Conservation (phyloP, 2,797 vertebrate genomes). For the Atherinosoma microstoma region DNA sequence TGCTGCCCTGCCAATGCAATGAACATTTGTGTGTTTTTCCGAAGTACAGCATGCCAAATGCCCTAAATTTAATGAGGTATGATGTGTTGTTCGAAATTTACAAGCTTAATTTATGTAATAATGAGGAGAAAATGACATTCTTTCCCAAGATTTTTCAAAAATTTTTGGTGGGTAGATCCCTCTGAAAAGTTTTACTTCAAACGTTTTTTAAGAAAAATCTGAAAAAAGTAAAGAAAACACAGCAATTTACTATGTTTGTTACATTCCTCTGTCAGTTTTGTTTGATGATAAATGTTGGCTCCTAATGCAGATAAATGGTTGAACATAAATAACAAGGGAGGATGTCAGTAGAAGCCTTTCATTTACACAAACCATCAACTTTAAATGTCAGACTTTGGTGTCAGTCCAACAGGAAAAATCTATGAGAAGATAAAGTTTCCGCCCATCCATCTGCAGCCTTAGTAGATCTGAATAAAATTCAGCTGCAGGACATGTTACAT, state of each 20-base stretch:
- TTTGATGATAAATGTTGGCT: conserved; percentile 16
- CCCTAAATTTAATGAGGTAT: conserved; percentile 28
- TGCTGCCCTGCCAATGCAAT: conserved; percentile 23
- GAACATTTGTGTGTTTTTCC: conserved; percentile 23
- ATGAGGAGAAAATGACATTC: background rate
- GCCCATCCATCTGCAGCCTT: background rate
- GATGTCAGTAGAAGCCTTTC: conserved; percentile 11
- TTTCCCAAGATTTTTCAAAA: conserved; percentile 2
- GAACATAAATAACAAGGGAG: conserved; percentile 27
- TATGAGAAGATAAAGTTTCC: background rate
- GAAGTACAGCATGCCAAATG: conserved; percentile 21
- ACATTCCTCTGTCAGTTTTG: conserved; percentile 19
- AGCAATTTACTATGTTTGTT: background rate
- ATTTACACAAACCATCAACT: conserved; percentile 24
- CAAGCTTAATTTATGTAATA: conserved; percentile 6
- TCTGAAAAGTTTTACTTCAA: conserved; percentile 12
- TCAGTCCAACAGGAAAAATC: conserved; percentile 48
- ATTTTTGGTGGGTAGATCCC: background rate
- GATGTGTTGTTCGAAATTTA: conserved; percentile 33
- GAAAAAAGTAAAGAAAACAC: background rate
- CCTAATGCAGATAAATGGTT: conserved; percentile 17
- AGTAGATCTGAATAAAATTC: conserved; percentile 24
- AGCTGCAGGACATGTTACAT: background rate
- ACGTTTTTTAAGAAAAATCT: background rate
- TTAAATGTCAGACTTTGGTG: conserved; percentile 37